Evolutionary conservation across 2,888 invertebrate species (phyloP), one percentile per base, ranked within the genome.

Genomic region (Lasioglossum vierecki): DNA sequence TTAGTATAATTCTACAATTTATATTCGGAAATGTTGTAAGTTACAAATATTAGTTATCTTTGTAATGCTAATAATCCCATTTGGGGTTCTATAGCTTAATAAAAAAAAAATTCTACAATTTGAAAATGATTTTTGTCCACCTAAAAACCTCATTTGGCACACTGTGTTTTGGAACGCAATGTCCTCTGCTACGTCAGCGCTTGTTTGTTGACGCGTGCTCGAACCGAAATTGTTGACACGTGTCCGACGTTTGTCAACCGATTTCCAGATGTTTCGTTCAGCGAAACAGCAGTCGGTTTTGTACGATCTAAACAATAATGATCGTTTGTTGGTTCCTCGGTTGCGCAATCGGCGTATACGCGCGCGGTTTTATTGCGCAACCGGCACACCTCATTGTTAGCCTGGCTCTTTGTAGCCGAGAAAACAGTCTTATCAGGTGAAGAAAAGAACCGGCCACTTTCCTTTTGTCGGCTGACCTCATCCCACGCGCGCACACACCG

Each of bases 341-440:
- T 87, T 87, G 74, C 86, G 66, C 85, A 86, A 86, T 86, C 81
- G 39, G 35, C 53, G 26, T 41, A 30, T 11, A 26, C 75, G 11
- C 49, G 68, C 53, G 39, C 60, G 77, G 49, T 63, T 76, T 76
- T 44, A 49, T 86, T 84, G 84, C 84, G 71, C 81, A 86, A 86
- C 78, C 49, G 80, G 30, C 81, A 68, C 73, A 60, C 60, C 60
- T 81, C 84, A 73, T 84, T 81, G 85, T 84, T 84, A 80, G 85
- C 80, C 72, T 26, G 80, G 41, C 57, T 79, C 57, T 70, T 80
- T 68, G 85, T 78, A 78, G 46, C 66, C 72, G 76, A 79, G 84
- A 53, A 81, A 86, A 86, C 76, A 66, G 68, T 76, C 53, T 86
- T 86, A 86, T 86, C 85, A 84, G 85, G 83, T 49, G 85, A 78